These are phyloP conservation scores for Neolamprologus hecqui DNA, from an alignment of 2,113 vertebrate species.

Conservation along the genomic window DNA sequence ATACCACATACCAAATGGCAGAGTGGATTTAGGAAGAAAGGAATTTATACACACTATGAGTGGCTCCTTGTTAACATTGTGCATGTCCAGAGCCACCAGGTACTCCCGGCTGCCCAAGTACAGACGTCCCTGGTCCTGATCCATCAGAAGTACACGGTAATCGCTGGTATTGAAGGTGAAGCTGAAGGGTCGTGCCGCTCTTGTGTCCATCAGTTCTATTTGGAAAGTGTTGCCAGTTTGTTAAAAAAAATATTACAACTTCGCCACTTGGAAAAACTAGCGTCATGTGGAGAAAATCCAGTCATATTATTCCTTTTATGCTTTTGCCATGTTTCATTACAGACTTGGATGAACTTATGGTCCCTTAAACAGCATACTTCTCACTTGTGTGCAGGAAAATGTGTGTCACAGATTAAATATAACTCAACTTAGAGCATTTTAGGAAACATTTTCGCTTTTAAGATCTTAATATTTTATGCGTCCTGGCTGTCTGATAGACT, in stretches of 20 bases:
- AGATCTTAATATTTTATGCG: slow-evolving; percentile 69
- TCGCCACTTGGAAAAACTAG: not conserved
- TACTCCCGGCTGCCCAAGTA: slow-evolving; percentile 81
- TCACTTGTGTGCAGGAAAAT: slow-evolving; percentile 29
- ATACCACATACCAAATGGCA: not conserved
- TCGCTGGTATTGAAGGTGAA: slow-evolving; percentile 82
- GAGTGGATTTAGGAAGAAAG: not conserved
- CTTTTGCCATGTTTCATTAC: slow-evolving; percentile 31
- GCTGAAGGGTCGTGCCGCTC: slow-evolving; percentile 73
- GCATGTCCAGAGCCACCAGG: slow-evolving; percentile 79
- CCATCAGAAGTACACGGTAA: slow-evolving; percentile 78
- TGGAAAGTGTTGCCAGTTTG: not conserved
- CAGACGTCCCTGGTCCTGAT: slow-evolving; percentile 80
- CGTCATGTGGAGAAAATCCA: not conserved
- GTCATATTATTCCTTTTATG: not conserved
- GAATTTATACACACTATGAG: slow-evolving; percentile 71
- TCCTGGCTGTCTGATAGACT: slow-evolving; percentile 55
- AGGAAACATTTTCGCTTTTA: slow-evolving; percentile 66
- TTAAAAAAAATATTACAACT: not conserved
- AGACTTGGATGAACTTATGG: slow-evolving; percentile 11
- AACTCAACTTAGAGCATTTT: slow-evolving; percentile 52
- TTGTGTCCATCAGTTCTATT: slow-evolving; percentile 76
- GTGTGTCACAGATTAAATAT: slow-evolving; percentile 63
- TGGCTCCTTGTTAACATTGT: slow-evolving; percentile 82
- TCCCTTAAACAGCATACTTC: slow-evolving; percentile 5